Conservation (phyloP, 1,140 invertebrate genomes). For the Lepidurus arcticus region DNA sequence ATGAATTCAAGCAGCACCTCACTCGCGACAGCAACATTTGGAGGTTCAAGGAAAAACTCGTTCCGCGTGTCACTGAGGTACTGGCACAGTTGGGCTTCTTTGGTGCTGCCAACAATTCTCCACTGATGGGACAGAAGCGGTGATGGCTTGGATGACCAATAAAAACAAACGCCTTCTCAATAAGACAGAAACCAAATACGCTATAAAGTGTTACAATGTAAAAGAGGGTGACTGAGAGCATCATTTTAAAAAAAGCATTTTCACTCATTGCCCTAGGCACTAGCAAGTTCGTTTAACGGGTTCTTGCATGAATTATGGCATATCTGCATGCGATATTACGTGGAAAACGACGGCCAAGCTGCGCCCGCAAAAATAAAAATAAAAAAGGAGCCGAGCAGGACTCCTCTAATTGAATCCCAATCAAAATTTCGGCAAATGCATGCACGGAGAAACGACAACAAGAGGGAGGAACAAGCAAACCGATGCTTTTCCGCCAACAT, state of each 20-base stretch:
- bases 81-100: slow-evolving; percentile 69
- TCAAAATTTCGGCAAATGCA: neutral
- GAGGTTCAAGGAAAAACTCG: slow-evolving; percentile 72
- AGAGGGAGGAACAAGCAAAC: neutral
- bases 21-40: slow-evolving; percentile 80
- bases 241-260: neutral
- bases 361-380: neutral
- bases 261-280: neutral
- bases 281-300: slow-evolving; percentile 21
- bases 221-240: neutral
- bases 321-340: neutral
- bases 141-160: neutral
- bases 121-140: neutral
- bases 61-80: slow-evolving; percentile 61
- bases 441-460: neutral
- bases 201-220: neutral
- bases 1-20: slow-evolving; percentile 71
- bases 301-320: neutral
- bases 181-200: neutral
- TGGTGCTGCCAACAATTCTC: slow-evolving; percentile 1
- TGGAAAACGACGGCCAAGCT: neutral
- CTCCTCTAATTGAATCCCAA: neutral
- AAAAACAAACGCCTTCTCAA: neutral
- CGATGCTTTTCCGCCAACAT: neutral
- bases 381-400: neutral